Conservation (phyloP, 2,888 invertebrate species). For the Lacanobia wlatinum region DNA sequence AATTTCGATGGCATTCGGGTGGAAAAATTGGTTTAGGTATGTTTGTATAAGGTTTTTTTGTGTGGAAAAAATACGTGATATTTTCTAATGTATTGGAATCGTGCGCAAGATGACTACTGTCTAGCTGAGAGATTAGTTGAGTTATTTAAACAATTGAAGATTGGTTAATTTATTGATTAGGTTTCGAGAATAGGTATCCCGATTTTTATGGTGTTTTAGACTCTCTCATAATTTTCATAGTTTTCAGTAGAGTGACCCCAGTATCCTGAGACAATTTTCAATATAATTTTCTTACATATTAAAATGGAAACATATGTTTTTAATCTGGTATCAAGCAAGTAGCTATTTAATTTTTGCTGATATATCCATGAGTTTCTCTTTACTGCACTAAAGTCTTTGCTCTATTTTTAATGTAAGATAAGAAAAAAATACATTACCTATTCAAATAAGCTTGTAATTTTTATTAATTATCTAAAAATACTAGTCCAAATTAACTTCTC, state of each 20-base stretch:
- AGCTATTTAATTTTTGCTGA: too few species aligned
- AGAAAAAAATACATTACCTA: too few species aligned
- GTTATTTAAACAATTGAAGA: conserved; percentile 11
- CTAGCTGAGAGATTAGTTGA: not conserved
- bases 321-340: too few species aligned
- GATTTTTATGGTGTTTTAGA: not conserved
- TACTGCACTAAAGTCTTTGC: too few species aligned
- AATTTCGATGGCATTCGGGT: conserved; percentile 49
- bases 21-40: conserved; percentile 57
- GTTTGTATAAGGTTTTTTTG: conserved; percentile 36
- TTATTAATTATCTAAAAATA: not conserved
- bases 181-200: not conserved
- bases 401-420: too few species aligned
- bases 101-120: conserved; percentile 33
- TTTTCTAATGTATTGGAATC: conserved; percentile 23
- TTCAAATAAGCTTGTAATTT: too few species aligned
- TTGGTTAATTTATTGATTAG: not conserved
- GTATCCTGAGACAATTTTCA: not conserved
- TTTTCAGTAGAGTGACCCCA: not conserved
- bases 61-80: conserved; percentile 4
- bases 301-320: too few species aligned
- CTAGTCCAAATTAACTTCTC: conserved; percentile 21
- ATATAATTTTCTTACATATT: not conserved
- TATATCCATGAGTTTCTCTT: too few species aligned
- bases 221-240: not conserved